Evolutionary conservation across 2,888 invertebrate species (phyloP), one percentile per base, ranked within the genome.

Genomic region (Boloria selene): DNA sequence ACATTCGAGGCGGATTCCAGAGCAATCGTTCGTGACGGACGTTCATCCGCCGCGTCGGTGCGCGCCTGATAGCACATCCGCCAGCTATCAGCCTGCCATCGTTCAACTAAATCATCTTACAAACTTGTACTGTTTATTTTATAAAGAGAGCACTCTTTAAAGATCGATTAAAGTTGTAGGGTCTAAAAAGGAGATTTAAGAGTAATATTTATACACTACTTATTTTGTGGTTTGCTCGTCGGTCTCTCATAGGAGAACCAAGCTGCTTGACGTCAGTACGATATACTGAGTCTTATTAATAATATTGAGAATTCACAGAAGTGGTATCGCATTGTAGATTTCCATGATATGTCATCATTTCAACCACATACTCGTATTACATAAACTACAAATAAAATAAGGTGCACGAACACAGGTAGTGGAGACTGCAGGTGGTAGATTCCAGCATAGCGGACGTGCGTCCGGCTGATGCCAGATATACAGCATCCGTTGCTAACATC

Each of bases 371-470:
- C 7, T 38, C n/a, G 47, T 31, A 22, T 52, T 49, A 59, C 26
- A 59, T 59, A 49, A 59, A 13, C 50, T 18, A 59, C 26, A 59
- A 50, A 64, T 58, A 52, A 58, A 56, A 58, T 45, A 13, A 17
- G 44, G 16, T 65, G 13, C 53, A 47, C 45, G 58, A 18, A 64
- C 6, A 59, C 62, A 63, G 63, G 66, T 63, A 64, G 74, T 59
- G 44, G 13, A 7, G 31, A 38, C 31, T 56, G 64, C 69, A 70
- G 73, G 69, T 74, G 74, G 68, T 82, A 80, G 81, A 88, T 88
- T 84, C 86, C 85, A 79, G 72, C 72, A 82, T 83, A 81, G 80
- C 85, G 87, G 86, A 85, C 85, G 86, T 75, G 73, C 87, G 85
- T 86, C 85, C 85, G 87, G 73, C 75, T 76, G 61, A 55, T 26